phyloP scores from a whole-genome alignment of 2,888 invertebrate genomes.

The Lepas anatifera region DNA sequence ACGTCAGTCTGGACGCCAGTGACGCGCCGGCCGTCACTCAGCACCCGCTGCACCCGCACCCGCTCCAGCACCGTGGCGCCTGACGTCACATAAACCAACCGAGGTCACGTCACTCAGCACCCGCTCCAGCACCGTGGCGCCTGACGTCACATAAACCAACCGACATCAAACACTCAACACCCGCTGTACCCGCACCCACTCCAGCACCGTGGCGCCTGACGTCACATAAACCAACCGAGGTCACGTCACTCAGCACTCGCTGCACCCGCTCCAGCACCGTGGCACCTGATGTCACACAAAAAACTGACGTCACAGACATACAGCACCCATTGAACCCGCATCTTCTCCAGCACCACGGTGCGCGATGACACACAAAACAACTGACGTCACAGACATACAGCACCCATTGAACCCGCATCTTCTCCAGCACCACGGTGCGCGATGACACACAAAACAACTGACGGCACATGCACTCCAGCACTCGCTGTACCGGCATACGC shows the following conservation, averaged over 20 bases:
- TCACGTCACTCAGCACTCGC: slow-evolving; percentile 47
- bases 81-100: slow-evolving; percentile 32
- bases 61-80: slow-evolving; percentile 67
- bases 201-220: too few species aligned
- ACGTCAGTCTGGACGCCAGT: slow-evolving; percentile 60
- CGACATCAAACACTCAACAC: neutral
- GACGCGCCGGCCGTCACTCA: slow-evolving; percentile 50
- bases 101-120: slow-evolving; percentile 35
- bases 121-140: slow-evolving; percentile 63
- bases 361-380: too few species aligned
- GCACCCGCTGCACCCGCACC: slow-evolving; percentile 56
- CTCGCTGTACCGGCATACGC: too few species aligned
- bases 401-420: too few species aligned
- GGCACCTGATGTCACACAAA: slow-evolving; percentile 65
- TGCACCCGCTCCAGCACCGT: slow-evolving; percentile 65
- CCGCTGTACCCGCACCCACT: too few species aligned
- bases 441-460: too few species aligned
- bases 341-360: slow-evolving; percentile 63
- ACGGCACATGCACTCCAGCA: too few species aligned
- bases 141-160: slow-evolving; percentile 37
- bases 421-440: too few species aligned
- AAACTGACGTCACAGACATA: too few species aligned
- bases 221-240: too few species aligned
- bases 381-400: too few species aligned
- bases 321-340: slow-evolving; percentile 53